A percentile compares a stretch with the other conserved stretches of the same genome.
Conservation (phyloP, 2,888 invertebrate genomes). For the Lycaena phlaeas region DNA sequence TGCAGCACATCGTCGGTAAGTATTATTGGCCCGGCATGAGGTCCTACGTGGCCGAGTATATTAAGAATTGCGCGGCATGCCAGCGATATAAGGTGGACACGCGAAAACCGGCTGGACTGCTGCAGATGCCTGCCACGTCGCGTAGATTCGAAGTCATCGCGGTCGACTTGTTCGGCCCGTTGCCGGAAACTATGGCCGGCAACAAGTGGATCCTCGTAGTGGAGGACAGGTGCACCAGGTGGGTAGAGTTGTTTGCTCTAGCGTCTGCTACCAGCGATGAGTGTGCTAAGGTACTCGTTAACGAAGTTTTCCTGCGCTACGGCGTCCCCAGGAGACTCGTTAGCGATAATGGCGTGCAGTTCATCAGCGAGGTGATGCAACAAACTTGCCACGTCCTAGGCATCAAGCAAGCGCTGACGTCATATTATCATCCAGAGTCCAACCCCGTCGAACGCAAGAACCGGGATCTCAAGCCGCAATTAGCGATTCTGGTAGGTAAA, state of each 20-base stretch:
- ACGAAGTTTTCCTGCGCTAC: constrained; percentile 20
- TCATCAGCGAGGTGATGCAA: constrained; percentile 21
- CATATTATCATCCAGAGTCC: constrained; percentile 18
- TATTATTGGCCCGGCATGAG: constrained; percentile 24
- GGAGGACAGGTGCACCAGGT: constrained; percentile 21
- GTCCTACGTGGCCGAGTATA: constrained; percentile 12
- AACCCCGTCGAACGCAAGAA: constrained; percentile 31
- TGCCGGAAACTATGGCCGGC: not conserved
- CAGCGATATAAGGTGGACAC: too few relatives aligned
- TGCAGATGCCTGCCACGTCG: too few relatives aligned
- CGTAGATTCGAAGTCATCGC: too few relatives aligned
- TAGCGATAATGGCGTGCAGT: constrained; percentile 22
- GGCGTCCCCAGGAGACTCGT: constrained; percentile 17
- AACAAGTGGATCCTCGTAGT: constrained; percentile 24
- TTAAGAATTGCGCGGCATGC: too few relatives aligned
- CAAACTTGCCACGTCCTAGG: constrained; percentile 8
- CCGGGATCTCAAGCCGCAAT: constrained; percentile 26
- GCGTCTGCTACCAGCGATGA: constrained; percentile 18
- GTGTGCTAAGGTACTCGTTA: constrained; percentile 17
- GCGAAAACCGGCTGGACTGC: too few relatives aligned
- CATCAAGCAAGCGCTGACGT: too few relatives aligned
- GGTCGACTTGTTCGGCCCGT: too few relatives aligned
- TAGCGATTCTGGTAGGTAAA: constrained; percentile 22
- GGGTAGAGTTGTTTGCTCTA: constrained; percentile 26
- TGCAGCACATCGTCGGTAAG: constrained; percentile 11